Base-by-base conservation (phyloP, 1,140 invertebrate genomes). In the Drosophila bocki region DNA sequence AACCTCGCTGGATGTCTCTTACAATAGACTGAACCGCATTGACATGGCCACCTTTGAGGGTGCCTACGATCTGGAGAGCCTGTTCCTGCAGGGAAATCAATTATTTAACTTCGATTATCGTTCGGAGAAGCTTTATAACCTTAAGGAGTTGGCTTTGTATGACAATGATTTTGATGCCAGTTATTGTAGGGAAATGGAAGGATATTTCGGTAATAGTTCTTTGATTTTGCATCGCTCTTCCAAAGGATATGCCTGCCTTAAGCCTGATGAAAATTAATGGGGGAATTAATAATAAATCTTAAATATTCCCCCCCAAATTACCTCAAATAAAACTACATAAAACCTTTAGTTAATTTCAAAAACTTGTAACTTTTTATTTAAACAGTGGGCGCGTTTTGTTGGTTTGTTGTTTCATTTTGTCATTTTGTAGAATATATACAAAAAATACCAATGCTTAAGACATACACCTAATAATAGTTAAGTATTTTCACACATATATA, bases 281-380 rank as follows among this genome's bases (percentile, higher is more conserved):
- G 11, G 4, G 4, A 37, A 12, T 37, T 12, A 1, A 4, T 19
- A 19, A 19, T 19, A 19, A 19, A 37, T 13, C 13, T 37, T 12
- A 13, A 37, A 37, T 37, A 13, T 33, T 19, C 1, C 1, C 19
- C 19, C 19, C 19, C 1, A 19, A 19, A 19, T 35, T 1, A 11
- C 0, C 33, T 35, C 0, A 22, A 45, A 22, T 19, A 47, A 47
- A 15, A 29, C 6, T 6, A 45, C 44, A 11, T 8, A n/a, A 19
- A 53, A 53, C n/a, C 3, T 37, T 35, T 19, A 37, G 41, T 75
- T 75, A 78, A 78, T 84, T 88, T 87, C 7, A 83, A 88, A 88
- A 87, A 87, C 77, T 87, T 84, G 80, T 84, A 87, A 87, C 84
- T 87, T 87, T 87, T 87, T 87, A 87, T 87, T 77, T 78, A 84